Evolutionary conservation across 2,888 invertebrate genomes (phyloP).

Genomic region (Anodontia alba): DNA sequence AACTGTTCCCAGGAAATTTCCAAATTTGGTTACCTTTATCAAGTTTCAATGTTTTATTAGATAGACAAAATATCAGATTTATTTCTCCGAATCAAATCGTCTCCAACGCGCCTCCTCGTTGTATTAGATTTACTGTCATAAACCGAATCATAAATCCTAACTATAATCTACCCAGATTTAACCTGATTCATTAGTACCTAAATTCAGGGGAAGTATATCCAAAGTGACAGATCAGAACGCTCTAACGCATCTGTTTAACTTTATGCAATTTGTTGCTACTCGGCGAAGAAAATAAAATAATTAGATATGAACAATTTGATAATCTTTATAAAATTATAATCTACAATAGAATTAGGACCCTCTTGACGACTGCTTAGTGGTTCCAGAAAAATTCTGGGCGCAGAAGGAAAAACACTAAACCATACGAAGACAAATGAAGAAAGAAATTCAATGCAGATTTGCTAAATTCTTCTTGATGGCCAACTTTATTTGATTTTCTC

Average conservation of each 20-base stretch:
- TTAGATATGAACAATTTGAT: conserved; percentile 68
- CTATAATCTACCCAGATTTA: conserved; percentile 10
- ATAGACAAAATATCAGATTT: conserved; percentile 51
- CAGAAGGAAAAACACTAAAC: neutral
- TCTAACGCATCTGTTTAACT: conserved; percentile 46
- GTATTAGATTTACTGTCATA: conserved; percentile 55
- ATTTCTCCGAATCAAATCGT: conserved; percentile 49
- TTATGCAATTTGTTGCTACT: conserved; percentile 65
- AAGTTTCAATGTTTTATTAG: conserved; percentile 52
- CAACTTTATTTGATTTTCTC: conserved; percentile 74
- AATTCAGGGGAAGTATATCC: conserved; percentile 7
- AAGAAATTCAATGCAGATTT: conserved; percentile 55
- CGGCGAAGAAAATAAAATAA: conserved; percentile 66
- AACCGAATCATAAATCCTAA: conserved; percentile 48
- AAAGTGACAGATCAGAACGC: conserved; percentile 25
- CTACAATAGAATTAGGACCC: conserved; percentile 64
- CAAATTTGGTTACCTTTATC: conserved; percentile 53
- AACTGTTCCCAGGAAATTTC: conserved; percentile 55
- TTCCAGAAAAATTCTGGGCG: neutral
- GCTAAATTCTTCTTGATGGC: conserved; percentile 60
- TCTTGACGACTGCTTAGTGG: conserved; percentile 32
- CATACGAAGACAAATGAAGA: conserved; percentile 19
- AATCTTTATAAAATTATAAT: conserved; percentile 74
- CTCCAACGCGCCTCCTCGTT: conserved; percentile 46
- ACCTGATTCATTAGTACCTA: conserved; percentile 14